A percentile compares a stretch with the other conserved stretches of the same genome.
phyloP scores from a whole-genome alignment of 37 sponge, comb jelly and placozoan genomes.

The Spongia lamella region DNA sequence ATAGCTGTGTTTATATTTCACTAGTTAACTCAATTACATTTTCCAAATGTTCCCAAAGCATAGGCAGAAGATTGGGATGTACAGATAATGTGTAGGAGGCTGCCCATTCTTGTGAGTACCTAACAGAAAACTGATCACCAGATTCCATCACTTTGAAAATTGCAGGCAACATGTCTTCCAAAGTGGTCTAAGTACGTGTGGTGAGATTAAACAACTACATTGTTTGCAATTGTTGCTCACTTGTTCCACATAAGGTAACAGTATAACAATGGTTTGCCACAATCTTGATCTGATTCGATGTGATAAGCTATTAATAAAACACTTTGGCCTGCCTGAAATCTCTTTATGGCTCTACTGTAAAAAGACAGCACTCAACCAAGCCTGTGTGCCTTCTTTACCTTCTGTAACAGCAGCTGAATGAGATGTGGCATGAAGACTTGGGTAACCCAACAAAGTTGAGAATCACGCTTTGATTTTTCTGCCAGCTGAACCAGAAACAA shows the following conservation, averaged over 20 bases:
- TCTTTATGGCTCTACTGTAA: conserved; percentile 11
- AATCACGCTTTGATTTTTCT: not conserved
- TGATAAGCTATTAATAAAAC: conserved; percentile 57
- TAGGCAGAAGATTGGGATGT: conserved; percentile 35
- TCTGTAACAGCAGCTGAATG: conserved; percentile 7
- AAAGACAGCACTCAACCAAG: not conserved
- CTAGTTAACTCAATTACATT: not conserved
- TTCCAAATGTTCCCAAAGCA: conserved; percentile 19
- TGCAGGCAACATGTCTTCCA: not conserved
- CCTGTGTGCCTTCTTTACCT: not conserved
- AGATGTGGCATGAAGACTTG: conserved; percentile 2
- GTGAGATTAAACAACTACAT: too few relatives aligned
- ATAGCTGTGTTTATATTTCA: not conserved
- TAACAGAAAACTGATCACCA: conserved; percentile 83
- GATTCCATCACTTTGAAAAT: conserved; percentile 36
- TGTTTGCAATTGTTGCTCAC: too few relatives aligned
- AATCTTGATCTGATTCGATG: conserved; percentile 68
- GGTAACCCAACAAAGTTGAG: not conserved
- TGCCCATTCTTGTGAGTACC: conserved; percentile 73
- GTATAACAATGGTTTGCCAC: conserved; percentile 53
- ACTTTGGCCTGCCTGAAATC: conserved; percentile 40
- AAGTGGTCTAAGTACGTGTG: conserved; percentile 22
- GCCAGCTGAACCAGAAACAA: conserved; percentile 38
- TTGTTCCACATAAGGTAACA: conserved; percentile 11
- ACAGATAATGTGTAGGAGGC: conserved; percentile 17